These are phyloP conservation scores for Plutomurus gul DNA, from an alignment of 1,140 invertebrate species.

Conservation along the genomic window DNA sequence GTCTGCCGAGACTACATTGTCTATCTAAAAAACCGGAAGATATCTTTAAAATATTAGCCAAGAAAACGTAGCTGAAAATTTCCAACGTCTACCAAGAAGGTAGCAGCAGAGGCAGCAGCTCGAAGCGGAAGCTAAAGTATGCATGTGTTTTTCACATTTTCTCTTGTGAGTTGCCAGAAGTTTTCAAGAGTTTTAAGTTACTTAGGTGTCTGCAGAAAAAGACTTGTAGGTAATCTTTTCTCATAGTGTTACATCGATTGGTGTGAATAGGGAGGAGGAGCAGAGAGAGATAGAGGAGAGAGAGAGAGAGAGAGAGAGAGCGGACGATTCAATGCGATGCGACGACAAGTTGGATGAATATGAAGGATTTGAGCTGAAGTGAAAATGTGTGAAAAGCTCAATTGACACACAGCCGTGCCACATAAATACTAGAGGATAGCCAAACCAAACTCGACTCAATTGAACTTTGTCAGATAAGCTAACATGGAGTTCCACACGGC, in stretches of 20 bases:
- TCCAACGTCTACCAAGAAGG: too few species aligned
- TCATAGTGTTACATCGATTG: neutral
- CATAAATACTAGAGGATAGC: too few species aligned
- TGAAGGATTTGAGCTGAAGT: slow-evolving; percentile 23
- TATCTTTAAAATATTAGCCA: too few species aligned
- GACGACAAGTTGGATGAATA: neutral
- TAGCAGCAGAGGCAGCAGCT: neutral
- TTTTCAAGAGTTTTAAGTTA: slow-evolving; percentile 9
- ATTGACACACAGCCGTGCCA: slow-evolving; percentile 17
- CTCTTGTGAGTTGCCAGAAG: slow-evolving; percentile 16
- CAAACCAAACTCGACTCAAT: too few species aligned
- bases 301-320: neutral
- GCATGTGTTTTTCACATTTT: slow-evolving; percentile 5
- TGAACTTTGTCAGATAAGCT: too few species aligned
- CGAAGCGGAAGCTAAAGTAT: neutral
- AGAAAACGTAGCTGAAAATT: too few species aligned
- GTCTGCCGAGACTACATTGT: too few species aligned
- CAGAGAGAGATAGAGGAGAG: neutral
- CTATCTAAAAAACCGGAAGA: too few species aligned
- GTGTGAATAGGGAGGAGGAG: too few species aligned
- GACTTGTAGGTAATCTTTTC: neutral
- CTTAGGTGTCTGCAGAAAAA: neutral
- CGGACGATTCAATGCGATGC: neutral
- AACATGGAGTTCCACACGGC: too few species aligned
- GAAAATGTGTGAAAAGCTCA: slow-evolving; percentile 34